Base-by-base conservation (phyloP, 2,113 vertebrate species). In the Noctilio leporinus region DNA sequence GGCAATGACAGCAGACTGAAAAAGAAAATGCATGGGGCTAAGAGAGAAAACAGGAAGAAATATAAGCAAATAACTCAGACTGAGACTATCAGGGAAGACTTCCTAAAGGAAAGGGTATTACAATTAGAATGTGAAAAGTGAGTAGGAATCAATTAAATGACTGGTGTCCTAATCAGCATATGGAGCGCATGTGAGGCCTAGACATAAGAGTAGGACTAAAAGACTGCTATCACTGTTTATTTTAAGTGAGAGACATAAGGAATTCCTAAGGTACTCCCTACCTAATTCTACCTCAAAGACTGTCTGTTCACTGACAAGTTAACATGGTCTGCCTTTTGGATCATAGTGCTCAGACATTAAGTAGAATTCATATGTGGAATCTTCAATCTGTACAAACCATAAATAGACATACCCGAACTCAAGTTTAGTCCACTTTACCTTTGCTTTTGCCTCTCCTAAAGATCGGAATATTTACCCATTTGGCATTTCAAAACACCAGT, bases 371-470 rank as follows among this genome's bases (percentile, higher is more conserved):
- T 82, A 73, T 94, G 64, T 78, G 72, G 88, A 89, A 24, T 89
- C 11, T 70, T 59, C 28, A 64, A 47, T 20, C 53, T 35, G 11
- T 26, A 51, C 22, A 67, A 96, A 84, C 88, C 65, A 24, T 49
- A 55, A 94, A 87, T 76, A 96, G 97, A 16, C 15, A 96, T 55
- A 0, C 1, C 33, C 53, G 85, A 94, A 69, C 90, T 98, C 83
- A 76, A 96, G 89, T 96, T 94, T 91, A 84, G 35, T 89, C 33
- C 16, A n/a, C 12, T n/a, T 43, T 17, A n/a, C 15, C 35, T 86
- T 88, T 87, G 47, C 77, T 51, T 89, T 76, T 33, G 14, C 38
- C 73, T 67, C 28, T 62, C 45, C 43, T 62, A 47, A 90, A 49
- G 30, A 35, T 35, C 47, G n/a, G 33, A 90, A 43, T 73, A 51